Base-by-base conservation (phyloP, 2,888 invertebrate species). In the Drosophila kuntzei region DNA sequence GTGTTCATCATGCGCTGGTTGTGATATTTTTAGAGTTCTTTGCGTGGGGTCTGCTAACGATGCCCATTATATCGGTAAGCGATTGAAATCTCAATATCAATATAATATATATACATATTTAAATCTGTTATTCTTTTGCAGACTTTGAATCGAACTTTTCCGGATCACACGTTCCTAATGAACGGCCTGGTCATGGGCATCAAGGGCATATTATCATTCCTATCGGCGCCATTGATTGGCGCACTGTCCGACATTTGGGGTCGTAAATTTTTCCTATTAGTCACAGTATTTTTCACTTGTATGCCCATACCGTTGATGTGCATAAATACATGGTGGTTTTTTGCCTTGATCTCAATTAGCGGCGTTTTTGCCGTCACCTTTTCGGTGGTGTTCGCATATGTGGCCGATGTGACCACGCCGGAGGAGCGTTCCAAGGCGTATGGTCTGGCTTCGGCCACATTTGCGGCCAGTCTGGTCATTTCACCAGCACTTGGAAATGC, bases 21-120 rank as follows among this genome's bases (percentile, higher is more conserved):
- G 98, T 99, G 90, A 99, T 99, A 93, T 99, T 99, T 94, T 94
- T 99, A 93, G 99, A 99, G 94, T 99, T 99, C 94, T 99, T 99
- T 94, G 98, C 99, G 81, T 99, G 99, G 99, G 99, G 99, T 58
- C 94, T 99, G 80, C 95, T 99, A 78, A 99, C 99, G 76, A 98
- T 98, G 95, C 99, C 99, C 66, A 97, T 99, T 90, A 99, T 99
- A 92, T 93, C 91, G 76, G 92, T 92, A 83, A 90, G 90, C 25
- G 16, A 32, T 20, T 2, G 25, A n/a, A n/a, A n/a, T n/a, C n/a
- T n/a, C 0, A 79, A 20, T 46, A 16, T 6, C 20, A 37, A 8
- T 36, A 25, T 0, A 41, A n/a, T n/a, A n/a, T n/a, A n/a, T n/a
- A n/a, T n/a, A n/a, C n/a, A n/a, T n/a, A n/a, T n/a, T n/a, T n/a